Conservation (phyloP, 2,888 invertebrate species). For the Hypolimnas misippus region DNA sequence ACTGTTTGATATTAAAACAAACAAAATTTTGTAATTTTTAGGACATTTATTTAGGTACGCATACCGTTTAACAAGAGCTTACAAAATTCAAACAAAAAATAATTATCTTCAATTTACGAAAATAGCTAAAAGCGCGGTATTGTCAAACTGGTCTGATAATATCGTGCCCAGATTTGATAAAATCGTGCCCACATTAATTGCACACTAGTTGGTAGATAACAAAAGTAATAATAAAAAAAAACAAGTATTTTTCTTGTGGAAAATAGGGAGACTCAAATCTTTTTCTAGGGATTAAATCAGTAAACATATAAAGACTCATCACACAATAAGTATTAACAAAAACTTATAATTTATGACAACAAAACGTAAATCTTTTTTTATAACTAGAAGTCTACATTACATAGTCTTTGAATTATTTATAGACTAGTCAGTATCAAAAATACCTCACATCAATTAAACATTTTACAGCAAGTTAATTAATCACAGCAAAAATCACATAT, state of each 20-base stretch:
- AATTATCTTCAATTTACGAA: not conserved
- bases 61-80: not conserved
- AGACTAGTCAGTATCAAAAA: constrained; percentile 9
- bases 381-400: not conserved
- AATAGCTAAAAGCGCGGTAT: not conserved
- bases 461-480: not conserved
- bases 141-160: constrained; percentile 13
- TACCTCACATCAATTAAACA: constrained; percentile 7
- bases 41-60: not conserved
- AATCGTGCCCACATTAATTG: constrained; percentile 8
- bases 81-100: not conserved
- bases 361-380: too few species aligned
- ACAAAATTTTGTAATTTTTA: not conserved
- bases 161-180: constrained; percentile 1
- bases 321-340: too few species aligned
- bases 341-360: too few species aligned
- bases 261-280: not conserved
- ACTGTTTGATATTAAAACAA: not conserved
- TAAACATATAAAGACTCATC: too few species aligned
- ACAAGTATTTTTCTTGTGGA: not conserved
- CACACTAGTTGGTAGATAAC: not conserved
- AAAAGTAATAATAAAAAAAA: too few species aligned
- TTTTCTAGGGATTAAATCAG: too few species aligned
- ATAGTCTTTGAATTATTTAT: constrained; percentile 3
- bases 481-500: constrained; percentile 12